Base-by-base conservation (phyloP, 1,140 invertebrate genomes). In the Euschistus heros region DNA sequence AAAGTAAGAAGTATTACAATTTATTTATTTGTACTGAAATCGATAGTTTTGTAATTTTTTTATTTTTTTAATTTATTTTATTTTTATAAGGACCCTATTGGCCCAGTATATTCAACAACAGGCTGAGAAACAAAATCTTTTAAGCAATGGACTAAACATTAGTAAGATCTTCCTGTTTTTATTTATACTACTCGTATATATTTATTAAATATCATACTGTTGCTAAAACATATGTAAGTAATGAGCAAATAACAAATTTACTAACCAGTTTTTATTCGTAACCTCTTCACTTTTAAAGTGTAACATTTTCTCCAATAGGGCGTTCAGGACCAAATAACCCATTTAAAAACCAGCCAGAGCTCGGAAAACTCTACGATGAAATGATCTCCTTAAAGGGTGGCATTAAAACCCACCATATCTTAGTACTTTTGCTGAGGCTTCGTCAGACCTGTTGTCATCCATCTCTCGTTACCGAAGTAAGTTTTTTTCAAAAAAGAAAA, bases 371-470 rank as follows among this genome's bases (percentile, higher is more conserved):
- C 79, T 80, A 84, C 68, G 73, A 83, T 71, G 80, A 81, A 70
- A 79, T 85, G 63, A 77, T 83, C 68, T 79, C 79, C 52, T 75
- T 77, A 0, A 79, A 79, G 63, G 80, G 82, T 60, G 47, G 47
- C 22, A 80, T 90, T 0, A 85, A 86, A 71, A 77, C 84, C 5
- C 83, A 86, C 73, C 83, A 90, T 72, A 88, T 95, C 72, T 77
- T 96, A 64, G 85, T 92, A 0, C 76, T 94, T 0, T 72, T 96
- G 15, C 73, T 95, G n/a, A 78, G 93, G 20, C 74, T 96, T 59
- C 78, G 92, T 7, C 94, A 96, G 74, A 84, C 92, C 61, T 94
- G 92, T 74, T 89, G 89, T 72, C 92, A 96, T 79, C 86, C 92
- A 0, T 84, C 83, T 13, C 79, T 97, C 0, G 88, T 95, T 64